Base-by-base conservation (phyloP, 2,797 vertebrate species). In the Calcarius lapponicus region DNA sequence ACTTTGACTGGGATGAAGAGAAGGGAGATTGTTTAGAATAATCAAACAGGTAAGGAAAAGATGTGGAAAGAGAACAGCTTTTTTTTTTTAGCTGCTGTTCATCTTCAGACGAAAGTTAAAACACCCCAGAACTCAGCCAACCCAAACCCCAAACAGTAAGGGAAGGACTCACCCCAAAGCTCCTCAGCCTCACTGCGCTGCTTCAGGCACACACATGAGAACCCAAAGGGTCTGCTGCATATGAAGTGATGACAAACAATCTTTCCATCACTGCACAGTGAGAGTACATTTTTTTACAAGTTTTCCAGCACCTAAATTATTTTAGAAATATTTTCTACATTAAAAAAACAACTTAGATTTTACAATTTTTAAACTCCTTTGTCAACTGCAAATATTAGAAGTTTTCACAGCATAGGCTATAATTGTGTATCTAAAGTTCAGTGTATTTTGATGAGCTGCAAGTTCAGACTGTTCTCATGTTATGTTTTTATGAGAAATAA, bases 401-500 rank as follows among this genome's bases (percentile, higher is more conserved):
- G 14, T 43, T 50, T 64, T 47, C 47, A 56, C 28, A 36, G 36
- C 36, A 42, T 60, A 48, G 58, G 7, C 7, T 65, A 6, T 36
- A 83, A 53, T 22, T 82, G 58, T 15, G 1, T 1, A 40, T 29
- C 2, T 11, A 3, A 89, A 67, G 14, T 9, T 53, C 2, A 2
- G 61, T 31, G 14, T n/a, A 58, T 47, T 69, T n/a, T 71, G 24
- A 89, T 64, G 36, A 85, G n/a, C 32, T 80, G 5, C 6, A 42
- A 57, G 50, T 66, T 92, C 1, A 61, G 19, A 67, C 10, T 38
- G 13, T 56, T 85, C 25, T 21, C 42, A 34, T 16, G 7, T 36
- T 80, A 56, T 4, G 19, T 9, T 91, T 96, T 85, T 31, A 87
- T 62, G 69, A 86, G 58, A 89, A 94, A 42, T 53, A 78, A 80